A percentile compares a stretch with the other conserved stretches of the same genome.
Conservation (phyloP, 2,113 vertebrate genomes). For the Psilopogon haemacephalus region DNA sequence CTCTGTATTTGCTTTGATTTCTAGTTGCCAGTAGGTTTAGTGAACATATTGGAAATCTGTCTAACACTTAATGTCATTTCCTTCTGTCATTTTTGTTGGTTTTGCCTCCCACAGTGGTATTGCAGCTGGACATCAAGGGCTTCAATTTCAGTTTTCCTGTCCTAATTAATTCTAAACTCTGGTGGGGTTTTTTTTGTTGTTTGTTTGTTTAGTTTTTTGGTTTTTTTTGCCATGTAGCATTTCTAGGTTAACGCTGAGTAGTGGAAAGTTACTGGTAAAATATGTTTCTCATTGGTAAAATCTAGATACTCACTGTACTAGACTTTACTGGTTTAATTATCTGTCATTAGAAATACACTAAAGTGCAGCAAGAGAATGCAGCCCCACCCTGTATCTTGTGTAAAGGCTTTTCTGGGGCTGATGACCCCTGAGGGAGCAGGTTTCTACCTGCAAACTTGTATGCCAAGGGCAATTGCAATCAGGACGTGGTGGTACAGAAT, state of each 20-base stretch:
- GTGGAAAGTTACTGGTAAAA: background rate
- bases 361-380: background rate
- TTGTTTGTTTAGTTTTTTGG: background rate
- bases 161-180: background rate
- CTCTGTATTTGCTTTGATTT: background rate
- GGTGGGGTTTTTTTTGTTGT: background rate
- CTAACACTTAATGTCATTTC: background rate
- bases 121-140: background rate
- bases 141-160: background rate
- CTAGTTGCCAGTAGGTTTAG: background rate
- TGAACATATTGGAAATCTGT: background rate
- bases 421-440: background rate
- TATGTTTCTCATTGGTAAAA: background rate
- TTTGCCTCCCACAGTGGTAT: background rate
- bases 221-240: background rate
- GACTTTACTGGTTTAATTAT: background rate
- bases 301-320: background rate
- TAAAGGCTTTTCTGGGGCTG: background rate
- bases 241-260: background rate
- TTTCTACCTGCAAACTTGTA: background rate
- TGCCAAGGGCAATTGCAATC: accelerated
- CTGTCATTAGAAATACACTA: background rate
- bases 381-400: accelerated
- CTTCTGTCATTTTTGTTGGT: background rate
- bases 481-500: accelerated